A percentile compares a stretch with the other conserved stretches of the same genome.
These are phyloP conservation scores for Phrynocephalus versicolor DNA, from an alignment of 2,113 vertebrate genomes.

Conservation along the genomic window DNA sequence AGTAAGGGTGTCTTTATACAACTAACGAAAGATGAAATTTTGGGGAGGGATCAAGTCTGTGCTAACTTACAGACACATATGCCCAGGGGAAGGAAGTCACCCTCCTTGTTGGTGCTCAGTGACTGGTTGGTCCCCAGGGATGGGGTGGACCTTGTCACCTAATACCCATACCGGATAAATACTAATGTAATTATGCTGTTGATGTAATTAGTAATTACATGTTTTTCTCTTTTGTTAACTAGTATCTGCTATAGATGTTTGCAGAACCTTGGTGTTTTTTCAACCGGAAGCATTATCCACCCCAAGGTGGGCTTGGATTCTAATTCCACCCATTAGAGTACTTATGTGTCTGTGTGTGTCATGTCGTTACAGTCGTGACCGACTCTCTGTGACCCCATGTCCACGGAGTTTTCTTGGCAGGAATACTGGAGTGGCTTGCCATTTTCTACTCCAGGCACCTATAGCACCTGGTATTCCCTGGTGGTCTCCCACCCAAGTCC, in stretches of 20 bases:
- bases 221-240: not conserved
- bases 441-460: no score
- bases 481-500: no score
- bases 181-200: not conserved
- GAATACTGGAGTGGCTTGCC: no score
- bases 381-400: no score
- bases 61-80: not conserved
- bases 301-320: not conserved
- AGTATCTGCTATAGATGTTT: not conserved
- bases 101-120: no score
- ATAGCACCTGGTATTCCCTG: no score
- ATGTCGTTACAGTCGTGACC: no score
- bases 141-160: no score
- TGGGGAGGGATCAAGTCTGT: not conserved
- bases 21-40: not conserved
- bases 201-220: not conserved
- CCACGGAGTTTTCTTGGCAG: no score
- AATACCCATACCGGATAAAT: not conserved
- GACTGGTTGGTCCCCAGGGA: no score
- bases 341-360: no score
- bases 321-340: not conserved
- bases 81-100: not conserved
- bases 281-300: not conserved
- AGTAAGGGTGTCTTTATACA: not conserved
- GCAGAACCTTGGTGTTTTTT: not conserved